These are phyloP conservation scores for Protobothrops flavoviridis DNA, from an alignment of 2,113 vertebrate species.

Conservation along the genomic window DNA sequence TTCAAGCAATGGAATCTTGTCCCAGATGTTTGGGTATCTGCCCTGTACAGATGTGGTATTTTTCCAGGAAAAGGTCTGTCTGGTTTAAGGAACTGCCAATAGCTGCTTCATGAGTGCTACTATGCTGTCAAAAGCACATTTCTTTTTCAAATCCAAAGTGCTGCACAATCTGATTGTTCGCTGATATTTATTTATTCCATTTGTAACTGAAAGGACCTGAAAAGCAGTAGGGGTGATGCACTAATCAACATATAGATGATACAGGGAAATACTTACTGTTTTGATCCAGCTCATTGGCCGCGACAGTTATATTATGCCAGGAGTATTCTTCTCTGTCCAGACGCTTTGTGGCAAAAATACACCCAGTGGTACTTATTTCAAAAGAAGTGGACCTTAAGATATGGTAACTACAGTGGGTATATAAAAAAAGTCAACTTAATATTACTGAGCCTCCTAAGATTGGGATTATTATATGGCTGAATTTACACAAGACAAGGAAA, in stretches of 20 bases:
- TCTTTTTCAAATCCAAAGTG: not conserved
- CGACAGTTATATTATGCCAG: constrained; percentile 82
- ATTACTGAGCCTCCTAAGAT: not conserved
- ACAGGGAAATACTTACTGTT: constrained; percentile 42
- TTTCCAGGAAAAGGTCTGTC: not conserved
- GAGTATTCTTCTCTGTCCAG: constrained; percentile 85
- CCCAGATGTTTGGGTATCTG: not conserved
- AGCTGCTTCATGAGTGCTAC: not conserved
- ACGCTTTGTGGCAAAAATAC: constrained; percentile 73
- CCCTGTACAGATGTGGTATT: not conserved
- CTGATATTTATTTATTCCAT: not conserved
- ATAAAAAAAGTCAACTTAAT: constrained; percentile 17
- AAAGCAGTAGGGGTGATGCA: not conserved
- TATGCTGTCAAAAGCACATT: not conserved
- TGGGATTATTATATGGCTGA: not conserved
- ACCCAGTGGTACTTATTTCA: constrained; percentile 69
- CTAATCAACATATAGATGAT: not conserved
- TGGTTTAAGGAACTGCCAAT: not conserved
- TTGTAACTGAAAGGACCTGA: not conserved
- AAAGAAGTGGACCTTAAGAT: constrained; percentile 76
- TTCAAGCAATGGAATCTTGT: not conserved
- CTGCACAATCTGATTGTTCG: not conserved
- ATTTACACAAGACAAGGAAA: not conserved
- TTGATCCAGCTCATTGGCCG: constrained; percentile 79
- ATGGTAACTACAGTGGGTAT: constrained; percentile 74